Evolutionary conservation across 2,888 invertebrate species (phyloP), one percentile per base, ranked within the genome.

Genomic region (Synanthedon vespiformis): DNA sequence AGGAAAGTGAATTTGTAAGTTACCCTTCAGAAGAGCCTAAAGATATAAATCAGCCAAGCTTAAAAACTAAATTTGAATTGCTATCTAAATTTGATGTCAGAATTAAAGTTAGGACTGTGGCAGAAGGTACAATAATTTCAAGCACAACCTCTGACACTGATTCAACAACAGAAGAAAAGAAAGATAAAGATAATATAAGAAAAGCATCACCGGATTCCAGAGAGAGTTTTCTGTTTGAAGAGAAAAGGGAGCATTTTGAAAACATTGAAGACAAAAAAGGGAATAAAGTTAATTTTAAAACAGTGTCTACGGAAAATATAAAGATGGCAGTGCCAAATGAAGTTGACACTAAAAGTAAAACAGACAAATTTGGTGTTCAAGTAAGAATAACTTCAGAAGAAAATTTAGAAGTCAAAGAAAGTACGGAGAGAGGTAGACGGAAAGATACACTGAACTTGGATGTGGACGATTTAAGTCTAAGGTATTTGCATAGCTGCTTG

Each of bases 21-120:
- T 56, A 67, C 48, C 63, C 67, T 2, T 68, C 73, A 58, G 63
- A 68, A 47, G 63, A 70, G 40, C 51, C 61, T 13, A 65, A 64
- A 50, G 61, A 62, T 34, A 51, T 48, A n/a, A 63, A 65, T 52
- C 62, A 68, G 40, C 69, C 77, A 53, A 77, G 72, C 62, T 88
- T 75, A 55, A 82, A 82, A 69, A 87, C 87, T 2, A 87, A 82
- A 65, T 63, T 88, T 52, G 88, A 88, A 63, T 65, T 89, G 18
- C 62, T 88, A 40, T 89, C 89, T 2, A 88, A 89, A 60, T 89
- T 89, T 68, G 89, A 89, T 68, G 88, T 89, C 0, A 80, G 80
- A 63, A 89, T 89, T 40, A 89, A 88, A 76, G 87, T 89, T 0
- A 67, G 80, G 22, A 87, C 88, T 51, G 61, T 83, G 3, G 85